phyloP scores from a whole-genome alignment of 2,888 invertebrate species.

The Selenia dentaria region DNA sequence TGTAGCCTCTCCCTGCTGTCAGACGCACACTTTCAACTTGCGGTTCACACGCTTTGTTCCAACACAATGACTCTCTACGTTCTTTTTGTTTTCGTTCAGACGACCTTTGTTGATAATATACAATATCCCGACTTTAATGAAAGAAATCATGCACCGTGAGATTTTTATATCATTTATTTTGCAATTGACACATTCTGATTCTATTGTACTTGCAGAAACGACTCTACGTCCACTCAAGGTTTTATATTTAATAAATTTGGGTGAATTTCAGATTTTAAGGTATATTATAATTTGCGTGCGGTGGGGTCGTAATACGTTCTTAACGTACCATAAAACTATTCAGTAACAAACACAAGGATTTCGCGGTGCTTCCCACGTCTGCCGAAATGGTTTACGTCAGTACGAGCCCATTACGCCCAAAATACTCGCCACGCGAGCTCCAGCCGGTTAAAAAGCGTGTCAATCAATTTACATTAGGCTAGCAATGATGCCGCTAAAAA shows the following conservation, averaged over 20 bases:
- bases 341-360: conserved; percentile 57
- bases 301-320: conserved; percentile 42
- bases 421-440: conserved; percentile 68
- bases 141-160: conserved; percentile 79
- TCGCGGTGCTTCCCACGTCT: conserved; percentile 65
- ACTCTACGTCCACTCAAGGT: conserved; percentile 35
- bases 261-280: conserved; percentile 34
- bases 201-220: conserved; percentile 39
- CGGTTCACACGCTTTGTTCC: conserved; percentile 78
- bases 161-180: conserved; percentile 73
- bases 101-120: conserved; percentile 83
- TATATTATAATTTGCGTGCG: conserved; percentile 33
- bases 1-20: conserved; percentile 47
- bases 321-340: conserved; percentile 57
- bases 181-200: conserved; percentile 63
- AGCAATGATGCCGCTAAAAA: conserved; percentile 50
- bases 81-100: conserved; percentile 82
- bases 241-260: conserved; percentile 29
- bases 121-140: conserved; percentile 77
- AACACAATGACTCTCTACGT: conserved; percentile 78
- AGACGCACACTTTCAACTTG: conserved; percentile 77
- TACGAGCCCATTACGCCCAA: conserved; percentile 65
- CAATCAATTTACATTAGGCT: conserved; percentile 71
- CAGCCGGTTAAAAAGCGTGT: conserved; percentile 67
- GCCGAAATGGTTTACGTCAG: conserved; percentile 74